These are phyloP conservation scores for Phylloscopus whistleri DNA, from an alignment of 2,113 vertebrate species.

Conservation along the genomic window DNA sequence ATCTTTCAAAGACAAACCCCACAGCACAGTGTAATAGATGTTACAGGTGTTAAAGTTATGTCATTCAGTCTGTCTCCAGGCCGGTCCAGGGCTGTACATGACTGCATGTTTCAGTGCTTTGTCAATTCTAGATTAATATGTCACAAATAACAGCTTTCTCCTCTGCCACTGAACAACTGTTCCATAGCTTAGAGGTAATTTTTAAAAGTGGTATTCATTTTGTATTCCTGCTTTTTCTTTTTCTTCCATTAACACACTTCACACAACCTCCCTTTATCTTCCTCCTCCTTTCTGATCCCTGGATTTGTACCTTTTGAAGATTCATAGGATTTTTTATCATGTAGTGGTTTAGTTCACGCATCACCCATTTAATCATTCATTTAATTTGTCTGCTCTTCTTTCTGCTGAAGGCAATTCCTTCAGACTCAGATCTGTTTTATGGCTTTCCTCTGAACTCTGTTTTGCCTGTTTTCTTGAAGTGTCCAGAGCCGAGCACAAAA, in stretches of 20 bases:
- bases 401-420: background rate
- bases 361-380: background rate
- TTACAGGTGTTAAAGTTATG: slow-evolving; percentile 42
- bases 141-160: slow-evolving; percentile 42
- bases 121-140: slow-evolving; percentile 35
- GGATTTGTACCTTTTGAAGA: slow-evolving; percentile 19
- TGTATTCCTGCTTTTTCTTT: background rate
- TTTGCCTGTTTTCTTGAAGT: background rate
- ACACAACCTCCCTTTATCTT: background rate
- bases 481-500: background rate
- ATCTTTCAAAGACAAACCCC: slow-evolving; percentile 41
- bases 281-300: background rate
- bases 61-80: slow-evolving; percentile 14
- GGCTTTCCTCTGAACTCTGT: background rate
- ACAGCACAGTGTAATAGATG: slow-evolving; percentile 25
- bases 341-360: background rate
- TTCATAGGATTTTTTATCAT: background rate
- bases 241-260: background rate
- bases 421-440: background rate
- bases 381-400: background rate
- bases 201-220: background rate
- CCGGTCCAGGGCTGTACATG: background rate
- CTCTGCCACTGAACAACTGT: background rate
- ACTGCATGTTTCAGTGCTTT: slow-evolving; percentile 36
- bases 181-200: background rate